Evolutionary conservation across 35 echinoderm and acorn worm genomes (phyloP).

Genomic region (Lytechinus pictus): DNA sequence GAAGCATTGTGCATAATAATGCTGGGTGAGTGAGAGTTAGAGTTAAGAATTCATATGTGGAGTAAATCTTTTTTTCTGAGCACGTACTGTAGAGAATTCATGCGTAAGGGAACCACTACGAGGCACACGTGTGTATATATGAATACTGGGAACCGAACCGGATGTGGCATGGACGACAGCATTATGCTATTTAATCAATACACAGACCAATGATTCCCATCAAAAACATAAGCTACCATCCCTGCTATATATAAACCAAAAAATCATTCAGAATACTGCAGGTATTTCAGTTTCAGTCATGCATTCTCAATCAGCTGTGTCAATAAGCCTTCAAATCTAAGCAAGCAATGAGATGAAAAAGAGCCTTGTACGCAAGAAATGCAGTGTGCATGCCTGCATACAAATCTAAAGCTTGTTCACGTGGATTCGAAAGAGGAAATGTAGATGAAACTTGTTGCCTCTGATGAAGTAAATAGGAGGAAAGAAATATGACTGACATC

Average conservation of each 20-base stretch:
- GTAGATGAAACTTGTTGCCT: conserved; percentile 2
- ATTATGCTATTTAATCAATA: neutral
- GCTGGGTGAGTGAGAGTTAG: neutral
- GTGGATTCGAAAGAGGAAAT: neutral
- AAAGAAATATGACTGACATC: neutral
- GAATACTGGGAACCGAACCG: neutral
- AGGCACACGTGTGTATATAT: neutral
- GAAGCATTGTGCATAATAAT: neutral
- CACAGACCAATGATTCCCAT: neutral
- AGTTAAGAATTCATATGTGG: neutral
- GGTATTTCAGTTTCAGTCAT: conserved; percentile 12
- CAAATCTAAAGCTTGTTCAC: neutral
- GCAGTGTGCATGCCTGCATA: neutral
- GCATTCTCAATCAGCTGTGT: neutral
- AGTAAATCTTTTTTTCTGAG: too few relatives aligned
- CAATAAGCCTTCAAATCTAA: neutral
- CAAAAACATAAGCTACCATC: neutral
- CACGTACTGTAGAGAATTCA: too few relatives aligned
- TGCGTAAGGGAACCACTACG: neutral
- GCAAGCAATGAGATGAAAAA: neutral
- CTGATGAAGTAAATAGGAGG: neutral
- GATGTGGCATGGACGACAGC: neutral
- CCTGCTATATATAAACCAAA: neutral
- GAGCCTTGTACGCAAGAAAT: neutral
- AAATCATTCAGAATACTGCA: neutral